Base-by-base conservation (phyloP, 2,888 invertebrate genomes). In the Chaetogeoica ovagalla region DNA sequence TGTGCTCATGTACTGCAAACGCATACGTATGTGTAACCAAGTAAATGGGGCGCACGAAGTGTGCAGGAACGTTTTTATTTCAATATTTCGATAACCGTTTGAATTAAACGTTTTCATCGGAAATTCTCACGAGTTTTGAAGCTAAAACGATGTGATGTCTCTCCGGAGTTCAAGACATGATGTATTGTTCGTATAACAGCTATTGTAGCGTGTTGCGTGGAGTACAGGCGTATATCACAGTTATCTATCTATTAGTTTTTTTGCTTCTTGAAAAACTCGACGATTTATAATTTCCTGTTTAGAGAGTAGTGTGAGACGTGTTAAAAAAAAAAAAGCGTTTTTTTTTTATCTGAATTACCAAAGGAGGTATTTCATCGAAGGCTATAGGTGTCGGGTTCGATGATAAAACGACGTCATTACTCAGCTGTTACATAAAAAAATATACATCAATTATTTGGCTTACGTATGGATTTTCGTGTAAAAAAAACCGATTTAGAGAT, bases 301-400 rank as follows among this genome's bases (percentile, higher is more conserved):
- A 43, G 23, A 60, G 60, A 60, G 71, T 72, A 21, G 43, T 4
- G 48, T 48, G 11, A 2, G 48, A 43, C 23, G 60, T 72, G 43
- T 72, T 72, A 15, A 19, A 72, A 72, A 48, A 19, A 3, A 13
- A n/a, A 37, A 6, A 30, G 11, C 1, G 43, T 43, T 60, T 43
- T 69, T 70, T 57, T 62, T 62, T 70, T 39, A 7, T 57, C 11
- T 9, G 11, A 23, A 15, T 73, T 48, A 19, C n/a, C n/a, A 21
- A 37, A 37, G 15, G 37, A 1, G 30, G n/a, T 21, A 17, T 52
- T 63, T 15, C 37, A 30, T n/a, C 52, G 52, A 63, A 73, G 15
- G 52, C 62, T 21, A 30, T 30, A 73, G 23, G 72, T 73, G 72
- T 73, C 73, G 62, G 30, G 73, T 73, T 73, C 52, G 30, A 73